Percentiles rank a stretch among this genome's conserved stretches.
Evolutionary conservation across 92 coral and sea anemone genomes (phyloP).

Genomic region (Porites cylindrica): DNA sequence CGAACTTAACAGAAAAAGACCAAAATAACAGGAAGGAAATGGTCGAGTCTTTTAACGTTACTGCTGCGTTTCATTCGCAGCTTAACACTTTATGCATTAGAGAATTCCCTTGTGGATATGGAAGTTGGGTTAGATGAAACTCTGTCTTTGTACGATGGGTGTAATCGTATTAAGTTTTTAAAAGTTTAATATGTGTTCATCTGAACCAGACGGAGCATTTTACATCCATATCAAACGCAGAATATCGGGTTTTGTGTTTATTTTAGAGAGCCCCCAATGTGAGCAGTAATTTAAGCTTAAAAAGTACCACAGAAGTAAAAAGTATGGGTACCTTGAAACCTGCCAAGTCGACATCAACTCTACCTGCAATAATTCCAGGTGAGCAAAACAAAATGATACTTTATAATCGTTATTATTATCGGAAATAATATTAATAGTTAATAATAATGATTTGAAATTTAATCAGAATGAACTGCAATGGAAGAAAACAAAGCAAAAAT

Average conservation of each 20-base stretch:
- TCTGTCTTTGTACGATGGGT: neutral
- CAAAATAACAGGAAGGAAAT: slow-evolving; percentile 50
- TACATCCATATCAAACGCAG: neutral
- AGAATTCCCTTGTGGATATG: slow-evolving; percentile 98
- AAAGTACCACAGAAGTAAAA: slow-evolving; percentile 23
- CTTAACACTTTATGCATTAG: slow-evolving; percentile 83
- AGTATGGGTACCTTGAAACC: slow-evolving; percentile 25
- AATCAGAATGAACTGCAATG: no score
- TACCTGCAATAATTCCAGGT: slow-evolving; percentile 28
- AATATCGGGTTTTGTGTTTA: neutral
- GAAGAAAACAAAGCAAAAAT: no score
- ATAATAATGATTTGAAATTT: neutral
- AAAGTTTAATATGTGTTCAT: neutral
- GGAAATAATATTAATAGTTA: no score
- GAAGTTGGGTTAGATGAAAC: slow-evolving; percentile 87
- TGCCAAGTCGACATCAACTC: neutral
- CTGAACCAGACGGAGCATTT: neutral
- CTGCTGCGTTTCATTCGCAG: slow-evolving; percentile 93
- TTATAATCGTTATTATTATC: no score
- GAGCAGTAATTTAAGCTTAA: slow-evolving; percentile 46
- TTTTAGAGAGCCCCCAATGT: slow-evolving; percentile 60
- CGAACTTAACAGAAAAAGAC: slow-evolving; percentile 19
- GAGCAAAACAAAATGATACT: neutral
- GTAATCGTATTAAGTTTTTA: neutral
- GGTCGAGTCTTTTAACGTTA: slow-evolving; percentile 61